Percentiles rank a stretch among this genome's conserved stretches.
Evolutionary conservation across 2,797 vertebrate genomes (phyloP).

Genomic region (Enteromius thamalakanensis): DNA sequence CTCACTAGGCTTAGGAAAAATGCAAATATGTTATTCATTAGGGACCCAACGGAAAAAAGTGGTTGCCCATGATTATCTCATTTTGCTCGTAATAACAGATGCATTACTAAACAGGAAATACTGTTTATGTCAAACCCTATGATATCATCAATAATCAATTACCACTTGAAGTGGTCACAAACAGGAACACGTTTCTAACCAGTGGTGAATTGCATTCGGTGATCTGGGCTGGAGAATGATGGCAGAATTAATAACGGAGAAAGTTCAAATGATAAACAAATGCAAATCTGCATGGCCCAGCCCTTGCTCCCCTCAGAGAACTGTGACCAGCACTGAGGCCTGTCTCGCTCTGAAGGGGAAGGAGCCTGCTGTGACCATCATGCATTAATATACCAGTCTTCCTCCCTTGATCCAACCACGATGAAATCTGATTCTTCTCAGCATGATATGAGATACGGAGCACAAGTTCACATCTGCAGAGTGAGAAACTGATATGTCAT

Average conservation of each 20-base stretch:
- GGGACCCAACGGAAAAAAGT: neutral
- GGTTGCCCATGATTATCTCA: conserved; percentile 16
- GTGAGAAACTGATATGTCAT: conserved; percentile 19
- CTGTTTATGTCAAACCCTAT: conserved; percentile 26
- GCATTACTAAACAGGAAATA: conserved; percentile 24
- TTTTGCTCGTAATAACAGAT: conserved; percentile 1
- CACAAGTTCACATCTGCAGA: conserved; percentile 5
- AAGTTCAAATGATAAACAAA: conserved; percentile 66
- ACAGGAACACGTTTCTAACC: conserved; percentile 37
- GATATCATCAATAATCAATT: conserved; percentile 22
- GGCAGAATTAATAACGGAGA: conserved; percentile 52
- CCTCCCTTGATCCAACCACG: conserved; percentile 45
- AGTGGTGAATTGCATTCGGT: conserved; percentile 49
- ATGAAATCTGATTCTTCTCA: conserved; percentile 60
- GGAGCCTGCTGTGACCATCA: conserved; percentile 59
- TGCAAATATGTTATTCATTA: conserved; percentile 24
- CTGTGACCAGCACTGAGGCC: conserved; percentile 47
- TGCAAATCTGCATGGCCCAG: conserved; percentile 60
- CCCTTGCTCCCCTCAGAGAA: conserved; percentile 39
- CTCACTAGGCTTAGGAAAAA: neutral
- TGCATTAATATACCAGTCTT: conserved; percentile 45
- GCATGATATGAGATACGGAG: conserved; percentile 30
- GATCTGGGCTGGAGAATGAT: conserved; percentile 37
- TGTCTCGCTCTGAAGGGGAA: conserved; percentile 58
- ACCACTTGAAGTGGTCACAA: conserved; percentile 24